Evolutionary conservation across 37 sponge, comb jelly and placozoan genomes (phyloP).

Genomic region (Halichondria panicea): DNA sequence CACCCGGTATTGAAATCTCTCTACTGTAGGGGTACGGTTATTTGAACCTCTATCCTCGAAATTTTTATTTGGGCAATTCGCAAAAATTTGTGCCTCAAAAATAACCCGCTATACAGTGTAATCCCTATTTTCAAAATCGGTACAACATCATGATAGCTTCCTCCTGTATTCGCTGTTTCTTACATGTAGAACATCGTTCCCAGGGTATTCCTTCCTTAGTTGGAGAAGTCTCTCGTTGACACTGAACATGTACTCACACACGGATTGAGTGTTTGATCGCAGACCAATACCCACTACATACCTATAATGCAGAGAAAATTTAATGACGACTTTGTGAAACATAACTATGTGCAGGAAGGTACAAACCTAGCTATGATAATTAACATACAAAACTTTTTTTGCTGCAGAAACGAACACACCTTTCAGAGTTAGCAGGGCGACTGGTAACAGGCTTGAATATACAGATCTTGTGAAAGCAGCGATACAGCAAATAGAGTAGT

Average conservation of each 20-base stretch:
- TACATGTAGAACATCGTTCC: slow-evolving; percentile 48
- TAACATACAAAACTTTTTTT: too few relatives aligned
- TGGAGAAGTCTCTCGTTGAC: slow-evolving; percentile 54
- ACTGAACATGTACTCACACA: slow-evolving; percentile 59
- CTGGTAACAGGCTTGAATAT: slow-evolving; percentile 95
- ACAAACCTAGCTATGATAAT: too few relatives aligned
- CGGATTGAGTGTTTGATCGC: slow-evolving; percentile 4
- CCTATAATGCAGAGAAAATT: slow-evolving; percentile 34
- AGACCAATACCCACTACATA: slow-evolving; percentile 84
- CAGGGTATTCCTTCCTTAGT: slow-evolving; percentile 11
- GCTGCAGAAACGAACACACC: slow-evolving; percentile 50
- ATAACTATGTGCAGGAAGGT: too few relatives aligned
- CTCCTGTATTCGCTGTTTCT: too few relatives aligned
- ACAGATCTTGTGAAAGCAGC: slow-evolving; percentile 79
- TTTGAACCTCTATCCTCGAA: too few relatives aligned
- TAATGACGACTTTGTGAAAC: neutral
- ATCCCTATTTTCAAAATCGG: too few relatives aligned
- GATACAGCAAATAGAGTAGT: slow-evolving; percentile 87
- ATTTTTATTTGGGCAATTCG: too few relatives aligned
- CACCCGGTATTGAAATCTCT: too few relatives aligned
- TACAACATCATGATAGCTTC: too few relatives aligned
- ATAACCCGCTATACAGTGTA: too few relatives aligned
- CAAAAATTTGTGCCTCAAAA: too few relatives aligned
- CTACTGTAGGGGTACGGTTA: too few relatives aligned
- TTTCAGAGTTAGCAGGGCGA: slow-evolving; percentile 97